Evolutionary conservation across 2,888 invertebrate species (phyloP).

Genomic region (Iphiclides podalirius): DNA sequence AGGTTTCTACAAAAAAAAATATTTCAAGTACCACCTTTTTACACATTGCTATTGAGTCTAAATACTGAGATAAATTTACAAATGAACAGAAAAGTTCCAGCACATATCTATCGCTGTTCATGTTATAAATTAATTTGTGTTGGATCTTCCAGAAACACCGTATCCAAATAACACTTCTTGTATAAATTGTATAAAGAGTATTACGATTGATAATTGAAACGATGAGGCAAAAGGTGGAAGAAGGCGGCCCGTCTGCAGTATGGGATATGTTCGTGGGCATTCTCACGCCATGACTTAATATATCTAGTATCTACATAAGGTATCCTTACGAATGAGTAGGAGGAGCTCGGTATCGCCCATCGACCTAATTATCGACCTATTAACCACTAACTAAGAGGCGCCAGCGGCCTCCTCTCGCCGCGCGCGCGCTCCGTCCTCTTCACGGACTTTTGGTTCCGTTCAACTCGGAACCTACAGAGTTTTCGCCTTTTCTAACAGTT

Average conservation of each 20-base stretch:
- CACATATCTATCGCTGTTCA: too few relatives aligned
- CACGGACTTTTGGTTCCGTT: slow-evolving; percentile 41
- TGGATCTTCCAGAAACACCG: neutral
- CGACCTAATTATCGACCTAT: neutral
- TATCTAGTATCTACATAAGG: slow-evolving; percentile 15
- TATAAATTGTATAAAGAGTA: too few relatives aligned
- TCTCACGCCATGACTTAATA: neutral
- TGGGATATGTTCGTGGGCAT: neutral
- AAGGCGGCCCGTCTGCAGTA: neutral
- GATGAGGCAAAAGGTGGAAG: too few relatives aligned
- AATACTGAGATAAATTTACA: too few relatives aligned
- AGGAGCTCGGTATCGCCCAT: neutral
- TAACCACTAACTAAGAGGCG: too few relatives aligned
- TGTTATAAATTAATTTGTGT: neutral
- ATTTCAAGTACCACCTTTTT: too few relatives aligned
- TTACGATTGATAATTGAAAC: too few relatives aligned
- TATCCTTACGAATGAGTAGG: slow-evolving; percentile 11
- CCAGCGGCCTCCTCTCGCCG: neutral
- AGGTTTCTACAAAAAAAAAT: too few relatives aligned
- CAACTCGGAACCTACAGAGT: slow-evolving; percentile 82
- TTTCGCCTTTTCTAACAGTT: slow-evolving; percentile 93
- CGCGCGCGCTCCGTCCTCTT: slow-evolving; percentile 16
- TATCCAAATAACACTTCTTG: neutral
- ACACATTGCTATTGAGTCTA: too few relatives aligned
- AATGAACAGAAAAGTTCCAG: too few relatives aligned